These are phyloP conservation scores for Tarsius wallacei DNA, from an alignment of 2,797 vertebrate genomes.

Conservation along the genomic window DNA sequence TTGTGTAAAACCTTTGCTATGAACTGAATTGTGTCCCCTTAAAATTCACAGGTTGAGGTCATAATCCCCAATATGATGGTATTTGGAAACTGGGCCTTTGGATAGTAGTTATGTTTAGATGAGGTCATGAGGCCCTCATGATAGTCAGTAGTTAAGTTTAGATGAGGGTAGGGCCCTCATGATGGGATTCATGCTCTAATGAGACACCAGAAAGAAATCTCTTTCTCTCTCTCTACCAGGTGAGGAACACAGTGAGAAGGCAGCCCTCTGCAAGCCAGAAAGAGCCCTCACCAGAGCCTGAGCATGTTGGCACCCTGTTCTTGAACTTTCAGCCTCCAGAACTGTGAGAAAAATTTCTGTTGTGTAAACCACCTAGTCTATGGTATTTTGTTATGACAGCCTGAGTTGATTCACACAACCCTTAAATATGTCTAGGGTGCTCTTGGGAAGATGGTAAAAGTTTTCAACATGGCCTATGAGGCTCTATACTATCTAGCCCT, in stretches of 20 bases:
- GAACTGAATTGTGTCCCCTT: neutral
- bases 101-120: neutral
- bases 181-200: neutral
- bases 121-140: neutral
- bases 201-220: neutral
- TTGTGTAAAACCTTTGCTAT: constrained; percentile 49
- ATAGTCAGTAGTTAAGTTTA: neutral
- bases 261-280: neutral
- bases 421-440: neutral
- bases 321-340: neutral
- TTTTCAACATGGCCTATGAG: neutral
- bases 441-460: neutral
- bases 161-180: neutral
- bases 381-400: too few species aligned
- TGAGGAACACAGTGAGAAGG: neutral
- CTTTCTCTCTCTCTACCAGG: neutral
- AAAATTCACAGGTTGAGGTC: neutral
- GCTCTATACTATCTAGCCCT: neutral
- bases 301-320: neutral
- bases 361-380: neutral
- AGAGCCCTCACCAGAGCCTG: neutral
- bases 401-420: neutral
- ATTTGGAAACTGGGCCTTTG: neutral
- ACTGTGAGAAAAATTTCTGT: neutral
- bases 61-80: neutral